Evolutionary conservation across 2,888 invertebrate species (phyloP).

Genomic region (Hedychridium roseum): DNA sequence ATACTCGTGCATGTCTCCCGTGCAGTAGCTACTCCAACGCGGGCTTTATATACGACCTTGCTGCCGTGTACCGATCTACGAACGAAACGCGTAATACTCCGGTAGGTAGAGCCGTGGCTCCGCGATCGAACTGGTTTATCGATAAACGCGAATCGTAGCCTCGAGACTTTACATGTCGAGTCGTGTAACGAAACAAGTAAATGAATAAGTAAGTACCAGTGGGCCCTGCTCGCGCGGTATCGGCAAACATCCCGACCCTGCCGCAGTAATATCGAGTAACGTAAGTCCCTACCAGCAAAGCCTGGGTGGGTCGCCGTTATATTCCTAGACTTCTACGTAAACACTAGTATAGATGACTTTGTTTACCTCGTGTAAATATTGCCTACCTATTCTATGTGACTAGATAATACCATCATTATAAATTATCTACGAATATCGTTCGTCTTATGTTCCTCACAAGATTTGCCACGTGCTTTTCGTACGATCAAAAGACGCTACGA

Average conservation of each 20-base stretch:
- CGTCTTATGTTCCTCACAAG: too few species aligned
- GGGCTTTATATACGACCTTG: conserved; percentile 12
- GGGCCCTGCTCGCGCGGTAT: too few species aligned
- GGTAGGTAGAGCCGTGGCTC: conserved; percentile 3
- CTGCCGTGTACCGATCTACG: conserved; percentile 15
- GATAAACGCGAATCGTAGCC: conserved; percentile 33
- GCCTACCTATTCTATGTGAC: too few species aligned
- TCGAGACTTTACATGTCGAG: conserved; percentile 20
- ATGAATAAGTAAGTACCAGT: conserved; percentile 23
- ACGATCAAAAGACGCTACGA: too few species aligned
- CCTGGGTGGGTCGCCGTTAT: conserved; percentile 35
- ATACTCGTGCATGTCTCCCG: conserved; percentile 20
- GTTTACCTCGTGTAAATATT: conserved; percentile 35
- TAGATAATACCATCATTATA: too few species aligned
- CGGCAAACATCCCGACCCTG: conserved; percentile 2
- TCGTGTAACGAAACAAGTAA: conserved; percentile 12
- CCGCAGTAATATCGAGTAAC: conserved; percentile 43
- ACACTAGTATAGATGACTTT: conserved; percentile 45
- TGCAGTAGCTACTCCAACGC: conserved; percentile 15
- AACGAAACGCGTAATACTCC: conserved; percentile 16
- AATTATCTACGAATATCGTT: too few species aligned
- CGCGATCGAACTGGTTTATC: conserved; percentile 40
- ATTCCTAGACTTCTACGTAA: conserved; percentile 41
- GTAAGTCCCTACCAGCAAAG: conserved; percentile 39
- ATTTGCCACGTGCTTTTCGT: too few species aligned